Percentiles rank a stretch among this genome's conserved stretches.
These are phyloP conservation scores for Diplazon laetatorius DNA, from an alignment of 2,888 invertebrate species.

Conservation along the genomic window DNA sequence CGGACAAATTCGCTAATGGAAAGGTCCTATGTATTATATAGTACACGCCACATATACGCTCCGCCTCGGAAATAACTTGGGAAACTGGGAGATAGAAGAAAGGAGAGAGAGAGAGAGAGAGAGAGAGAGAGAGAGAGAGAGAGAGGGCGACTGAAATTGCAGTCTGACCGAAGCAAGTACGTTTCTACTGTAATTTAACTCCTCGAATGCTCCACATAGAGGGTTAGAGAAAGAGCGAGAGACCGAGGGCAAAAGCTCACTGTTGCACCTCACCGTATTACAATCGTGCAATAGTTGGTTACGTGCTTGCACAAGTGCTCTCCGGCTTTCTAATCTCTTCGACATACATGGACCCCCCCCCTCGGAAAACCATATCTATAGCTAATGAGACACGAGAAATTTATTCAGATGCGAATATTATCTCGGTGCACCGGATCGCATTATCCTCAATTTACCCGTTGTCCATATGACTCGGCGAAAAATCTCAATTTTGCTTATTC, in stretches of 20 bases:
- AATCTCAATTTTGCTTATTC: conserved; percentile 12
- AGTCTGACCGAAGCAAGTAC: conserved; percentile 55
- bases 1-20: conserved; percentile 68
- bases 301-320: conserved; percentile 38
- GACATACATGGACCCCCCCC: conserved; percentile 33
- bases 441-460: conserved; percentile 21
- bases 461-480: conserved; percentile 40
- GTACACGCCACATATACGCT: conserved; percentile 16
- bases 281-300: conserved; percentile 36
- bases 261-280: conserved; percentile 23
- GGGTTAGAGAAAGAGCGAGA: too few relatives aligned
- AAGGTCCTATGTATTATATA: conserved; percentile 41
- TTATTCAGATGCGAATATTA: conserved; percentile 38
- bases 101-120: conserved; percentile 1
- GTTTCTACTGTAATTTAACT: conserved; percentile 58
- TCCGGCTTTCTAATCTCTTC: conserved; percentile 54
- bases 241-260: conserved; percentile 17
- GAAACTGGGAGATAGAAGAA: background rate
- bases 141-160: conserved; percentile 29
- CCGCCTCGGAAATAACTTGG: conserved; percentile 35
- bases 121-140: conserved; percentile 5
- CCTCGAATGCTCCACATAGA: background rate
- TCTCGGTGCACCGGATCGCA: conserved; percentile 17
- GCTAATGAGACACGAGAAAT: conserved; percentile 25
- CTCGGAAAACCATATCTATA: conserved; percentile 6